A percentile compares a stretch with the other conserved stretches of the same genome.
phyloP scores from a whole-genome alignment of 1,140 invertebrate genomes.

The Drosophila cardini region DNA sequence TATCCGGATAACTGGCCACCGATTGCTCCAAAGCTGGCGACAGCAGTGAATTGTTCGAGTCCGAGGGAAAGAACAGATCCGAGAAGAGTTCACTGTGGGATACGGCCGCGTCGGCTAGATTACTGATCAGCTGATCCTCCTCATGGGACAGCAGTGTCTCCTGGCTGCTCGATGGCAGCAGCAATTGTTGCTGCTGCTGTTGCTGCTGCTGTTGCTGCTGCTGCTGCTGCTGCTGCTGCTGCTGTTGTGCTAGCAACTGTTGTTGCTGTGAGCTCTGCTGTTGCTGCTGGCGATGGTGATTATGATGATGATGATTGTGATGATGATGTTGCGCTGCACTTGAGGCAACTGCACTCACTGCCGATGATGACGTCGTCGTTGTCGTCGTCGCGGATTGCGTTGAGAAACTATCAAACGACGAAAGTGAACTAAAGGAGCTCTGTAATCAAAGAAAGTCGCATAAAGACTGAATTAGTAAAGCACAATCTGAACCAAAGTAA shows the following conservation, averaged over 20 bases:
- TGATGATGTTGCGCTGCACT: slow-evolving; percentile 46
- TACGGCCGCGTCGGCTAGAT: slow-evolving; percentile 72
- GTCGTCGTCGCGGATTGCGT: slow-evolving; percentile 72
- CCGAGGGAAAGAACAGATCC: slow-evolving; percentile 80
- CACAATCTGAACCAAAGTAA: neutral
- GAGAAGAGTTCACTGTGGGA: slow-evolving; percentile 79
- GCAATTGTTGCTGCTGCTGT: slow-evolving; percentile 53
- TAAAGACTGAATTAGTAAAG: slow-evolving; percentile 59
- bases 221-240: slow-evolving; percentile 57
- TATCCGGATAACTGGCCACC: slow-evolving; percentile 58
- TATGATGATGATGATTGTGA: slow-evolving; percentile 49
- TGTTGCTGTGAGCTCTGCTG: slow-evolving; percentile 50
- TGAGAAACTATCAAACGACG: slow-evolving; percentile 83
- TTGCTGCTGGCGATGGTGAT: slow-evolving; percentile 52
- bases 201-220: no score
- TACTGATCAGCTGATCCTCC: slow-evolving; percentile 78
- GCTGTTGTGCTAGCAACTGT: slow-evolving; percentile 47
- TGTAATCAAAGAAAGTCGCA: slow-evolving; percentile 64
- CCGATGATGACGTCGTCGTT: slow-evolving; percentile 49
- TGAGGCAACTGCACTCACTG: slow-evolving; percentile 48
- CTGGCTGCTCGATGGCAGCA: slow-evolving; percentile 47
- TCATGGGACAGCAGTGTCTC: slow-evolving; percentile 73
- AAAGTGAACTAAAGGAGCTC: slow-evolving; percentile 84
- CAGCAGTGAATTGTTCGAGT: slow-evolving; percentile 79
- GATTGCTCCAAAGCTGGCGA: slow-evolving; percentile 63